These are phyloP conservation scores for Cisticola juncidis DNA, from an alignment of 2,113 vertebrate species.

Conservation along the genomic window DNA sequence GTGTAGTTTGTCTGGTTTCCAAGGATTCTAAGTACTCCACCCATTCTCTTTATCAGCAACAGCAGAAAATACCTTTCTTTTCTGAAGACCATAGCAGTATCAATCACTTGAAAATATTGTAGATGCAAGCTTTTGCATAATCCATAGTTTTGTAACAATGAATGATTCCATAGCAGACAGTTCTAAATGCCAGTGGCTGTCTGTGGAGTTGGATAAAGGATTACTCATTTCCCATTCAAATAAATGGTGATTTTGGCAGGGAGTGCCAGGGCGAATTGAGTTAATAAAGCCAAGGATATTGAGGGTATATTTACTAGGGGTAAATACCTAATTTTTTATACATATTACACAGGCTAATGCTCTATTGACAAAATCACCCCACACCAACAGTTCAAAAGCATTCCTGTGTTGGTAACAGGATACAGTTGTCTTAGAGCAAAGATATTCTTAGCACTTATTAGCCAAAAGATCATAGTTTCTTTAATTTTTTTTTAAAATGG, in stretches of 20 bases:
- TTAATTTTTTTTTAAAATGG: not conserved
- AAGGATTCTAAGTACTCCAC: not conserved
- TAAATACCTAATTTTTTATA: not conserved
- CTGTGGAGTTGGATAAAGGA: not conserved
- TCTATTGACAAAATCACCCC: not conserved
- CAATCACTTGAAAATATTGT: not conserved
- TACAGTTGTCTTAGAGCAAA: not conserved
- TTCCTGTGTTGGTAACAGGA: not conserved
- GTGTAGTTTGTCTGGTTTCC: not conserved
- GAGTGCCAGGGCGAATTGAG: not conserved
- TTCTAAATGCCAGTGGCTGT: not conserved
- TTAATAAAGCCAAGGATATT: not conserved
- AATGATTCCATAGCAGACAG: not conserved
- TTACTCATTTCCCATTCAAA: not conserved
- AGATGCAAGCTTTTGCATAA: not conserved
- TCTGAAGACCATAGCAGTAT: not conserved
- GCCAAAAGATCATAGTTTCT: not conserved
- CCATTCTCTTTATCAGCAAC: not conserved
- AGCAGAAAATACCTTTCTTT: not conserved
- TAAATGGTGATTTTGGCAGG: not conserved
- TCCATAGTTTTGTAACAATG: not conserved
- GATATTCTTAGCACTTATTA: constrained; percentile 23
- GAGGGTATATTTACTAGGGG: not conserved
- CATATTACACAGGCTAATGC: not conserved
- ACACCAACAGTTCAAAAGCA: not conserved